Conservation (phyloP, 2,113 vertebrate genomes). For the Melospiza melodia region DNA sequence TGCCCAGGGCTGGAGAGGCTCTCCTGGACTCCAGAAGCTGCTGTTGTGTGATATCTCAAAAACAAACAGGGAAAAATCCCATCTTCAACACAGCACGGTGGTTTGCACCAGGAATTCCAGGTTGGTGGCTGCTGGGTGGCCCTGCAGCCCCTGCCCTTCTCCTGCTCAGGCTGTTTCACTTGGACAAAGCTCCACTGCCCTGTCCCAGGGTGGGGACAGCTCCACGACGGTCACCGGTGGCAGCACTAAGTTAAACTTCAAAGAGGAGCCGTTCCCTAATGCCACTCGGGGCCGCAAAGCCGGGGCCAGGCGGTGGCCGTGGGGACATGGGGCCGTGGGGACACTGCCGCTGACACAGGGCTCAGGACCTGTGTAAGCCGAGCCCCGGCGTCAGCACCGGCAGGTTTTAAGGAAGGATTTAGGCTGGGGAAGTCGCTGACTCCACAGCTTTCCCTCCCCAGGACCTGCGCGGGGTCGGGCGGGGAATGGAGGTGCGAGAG, state of each 20-base stretch:
- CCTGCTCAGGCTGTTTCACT: neutral
- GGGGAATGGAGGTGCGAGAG: neutral
- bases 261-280: neutral
- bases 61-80: neutral
- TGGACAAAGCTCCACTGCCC: rapidly evolving
- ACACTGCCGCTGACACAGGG: neutral
- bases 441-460: neutral
- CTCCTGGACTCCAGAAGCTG: too few relatives aligned
- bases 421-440: neutral
- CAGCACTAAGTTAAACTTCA: neutral
- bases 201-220: neutral
- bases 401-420: slow-evolving; percentile 41
- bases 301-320: rapidly evolving
- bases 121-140: neutral
- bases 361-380: neutral
- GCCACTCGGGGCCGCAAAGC: neutral
- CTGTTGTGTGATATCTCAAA: rapidly evolving
- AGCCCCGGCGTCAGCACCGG: neutral
- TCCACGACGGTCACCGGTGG: rapidly evolving
- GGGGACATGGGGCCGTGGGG: neutral
- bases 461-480: neutral
- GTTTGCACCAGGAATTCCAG: neutral
- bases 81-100: neutral
- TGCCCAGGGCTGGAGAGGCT: neutral
- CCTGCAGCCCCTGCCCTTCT: neutral